phyloP scores from a whole-genome alignment of 2,113 vertebrate species.

The Rhea pennata region DNA sequence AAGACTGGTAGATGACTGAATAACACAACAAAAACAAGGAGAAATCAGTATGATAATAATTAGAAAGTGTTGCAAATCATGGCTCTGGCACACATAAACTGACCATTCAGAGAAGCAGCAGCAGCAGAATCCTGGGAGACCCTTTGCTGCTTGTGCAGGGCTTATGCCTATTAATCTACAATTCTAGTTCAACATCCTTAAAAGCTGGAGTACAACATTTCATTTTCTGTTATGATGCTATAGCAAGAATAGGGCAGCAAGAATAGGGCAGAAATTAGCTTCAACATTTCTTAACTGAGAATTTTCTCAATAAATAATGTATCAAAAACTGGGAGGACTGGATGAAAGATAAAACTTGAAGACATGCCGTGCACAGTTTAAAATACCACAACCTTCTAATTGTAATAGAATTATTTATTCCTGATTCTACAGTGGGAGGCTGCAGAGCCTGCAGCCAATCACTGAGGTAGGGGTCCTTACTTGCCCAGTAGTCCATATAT shows the following conservation, averaged over 20 bases:
- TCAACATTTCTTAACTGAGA: constrained; percentile 28
- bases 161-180: background rate
- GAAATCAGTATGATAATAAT: background rate
- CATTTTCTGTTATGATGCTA: background rate
- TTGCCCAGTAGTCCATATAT: background rate
- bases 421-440: background rate
- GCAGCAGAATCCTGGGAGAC: background rate
- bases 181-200: background rate
- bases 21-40: background rate
- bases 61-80: background rate
- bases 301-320: constrained; percentile 55
- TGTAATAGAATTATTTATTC: background rate
- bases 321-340: constrained; percentile 4
- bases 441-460: background rate
- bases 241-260: background rate
- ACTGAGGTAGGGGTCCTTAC: background rate
- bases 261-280: constrained; percentile 10
- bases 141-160: background rate
- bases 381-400: background rate
- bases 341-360: constrained; percentile 47
- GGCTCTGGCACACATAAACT: background rate
- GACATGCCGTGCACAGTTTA: constrained; percentile 14
- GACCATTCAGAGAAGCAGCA: background rate
- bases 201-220: background rate
- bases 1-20: background rate